phyloP scores from a whole-genome alignment of 2,113 vertebrate species.

The Tor tambroides region DNA sequence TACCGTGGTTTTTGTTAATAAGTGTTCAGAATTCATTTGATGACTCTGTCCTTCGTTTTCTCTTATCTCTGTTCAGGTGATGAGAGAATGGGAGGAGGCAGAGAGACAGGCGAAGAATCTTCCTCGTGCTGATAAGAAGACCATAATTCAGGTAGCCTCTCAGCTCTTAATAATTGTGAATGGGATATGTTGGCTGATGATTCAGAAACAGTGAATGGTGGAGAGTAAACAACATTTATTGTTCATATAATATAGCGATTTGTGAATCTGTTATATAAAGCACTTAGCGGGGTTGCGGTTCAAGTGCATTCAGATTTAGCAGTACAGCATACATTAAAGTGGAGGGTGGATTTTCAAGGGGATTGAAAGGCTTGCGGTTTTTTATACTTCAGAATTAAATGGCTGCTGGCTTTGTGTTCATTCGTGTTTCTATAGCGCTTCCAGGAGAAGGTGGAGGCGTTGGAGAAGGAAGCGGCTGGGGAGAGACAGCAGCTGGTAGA shows the following conservation, averaged over 20 bases:
- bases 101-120: conserved; percentile 92
- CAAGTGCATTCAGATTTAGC: conserved; percentile 11
- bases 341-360: background rate
- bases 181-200: conserved; percentile 7
- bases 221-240: background rate
- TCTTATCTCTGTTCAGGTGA: conserved; percentile 78
- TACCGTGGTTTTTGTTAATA: background rate
- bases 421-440: conserved; percentile 81
- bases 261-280: conserved; percentile 37
- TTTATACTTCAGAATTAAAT: conserved; percentile 6
- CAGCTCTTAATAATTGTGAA: background rate
- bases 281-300: conserved; percentile 18
- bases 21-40: background rate
- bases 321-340: background rate
- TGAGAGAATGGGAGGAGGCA: conserved; percentile 98
- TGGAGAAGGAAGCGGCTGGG: conserved; percentile 93
- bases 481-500: conserved; percentile 98
- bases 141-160: conserved; percentile 88
- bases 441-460: conserved; percentile 92
- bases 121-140: conserved; percentile 92
- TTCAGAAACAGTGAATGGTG: background rate
- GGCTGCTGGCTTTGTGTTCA: background rate
- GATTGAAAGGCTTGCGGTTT: background rate
- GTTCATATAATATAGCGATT: background rate
- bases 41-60: background rate